Conservation (phyloP, 2,888 invertebrate genomes). For the Dasysyrphus tricinctus region DNA sequence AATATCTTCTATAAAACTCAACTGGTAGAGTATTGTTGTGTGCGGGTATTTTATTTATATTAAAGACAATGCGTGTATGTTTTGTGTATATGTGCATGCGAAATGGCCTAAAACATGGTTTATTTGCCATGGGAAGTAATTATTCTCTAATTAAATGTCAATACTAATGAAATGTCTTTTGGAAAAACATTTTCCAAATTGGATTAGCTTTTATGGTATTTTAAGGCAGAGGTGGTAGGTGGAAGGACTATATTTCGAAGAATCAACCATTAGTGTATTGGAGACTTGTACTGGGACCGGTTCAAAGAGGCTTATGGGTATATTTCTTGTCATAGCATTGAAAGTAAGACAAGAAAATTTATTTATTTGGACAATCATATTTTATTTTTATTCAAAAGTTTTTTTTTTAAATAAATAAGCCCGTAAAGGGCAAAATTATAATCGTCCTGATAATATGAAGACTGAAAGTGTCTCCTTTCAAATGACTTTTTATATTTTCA, state of each 20-base stretch:
- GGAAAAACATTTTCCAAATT: slow-evolving; percentile 3
- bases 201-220: not conserved
- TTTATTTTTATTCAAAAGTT: no score
- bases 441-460: no score
- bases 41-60: not conserved
- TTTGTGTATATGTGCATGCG: no score
- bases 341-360: no score
- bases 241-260: not conserved
- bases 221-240: not conserved
- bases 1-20: not conserved
- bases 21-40: not conserved
- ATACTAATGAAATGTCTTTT: slow-evolving; percentile 19
- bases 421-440: no score
- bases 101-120: slow-evolving; percentile 1
- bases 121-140: slow-evolving; percentile 22
- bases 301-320: not conserved
- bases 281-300: not conserved
- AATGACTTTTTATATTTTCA: no score
- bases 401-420: no score
- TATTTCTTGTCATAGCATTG: not conserved
- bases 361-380: no score
- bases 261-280: not conserved
- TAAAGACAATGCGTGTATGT: not conserved
- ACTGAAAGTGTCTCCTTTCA: no score
- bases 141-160: slow-evolving; percentile 37